Base-by-base conservation (phyloP, 2,888 invertebrate species). In the Mimas tiliae region DNA sequence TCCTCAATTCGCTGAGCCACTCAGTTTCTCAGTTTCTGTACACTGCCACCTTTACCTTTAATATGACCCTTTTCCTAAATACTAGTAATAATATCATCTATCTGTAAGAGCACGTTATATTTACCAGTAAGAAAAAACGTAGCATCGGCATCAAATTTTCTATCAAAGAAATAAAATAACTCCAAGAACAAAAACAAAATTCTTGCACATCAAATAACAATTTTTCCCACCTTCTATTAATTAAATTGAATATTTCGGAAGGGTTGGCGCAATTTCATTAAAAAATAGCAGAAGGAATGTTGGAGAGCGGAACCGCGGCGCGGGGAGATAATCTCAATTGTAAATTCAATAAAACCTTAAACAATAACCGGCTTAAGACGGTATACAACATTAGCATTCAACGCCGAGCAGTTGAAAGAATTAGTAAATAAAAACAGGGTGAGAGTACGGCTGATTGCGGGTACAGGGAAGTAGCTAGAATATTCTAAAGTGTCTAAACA, bases 281-380 rank as follows among this genome's bases (percentile, higher is more conserved):
- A 82, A 81, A 85, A 79, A 72, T 81, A 79, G 77, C 74, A 75
- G 70, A 65, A 69, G 68, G 69, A 70, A 67, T 69, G 45, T 66
- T 73, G 72, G 64, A 42, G 66, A 65, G 64, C 62, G 68, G 66
- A 67, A 67, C 65, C 65, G 66, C 65, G 63, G 73, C 65, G 69
- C 50, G 70, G 78, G 75, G 77, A 77, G 80, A 79, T 86, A 82
- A 87, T 87, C 81, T 76, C 74, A 78, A 85, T 84, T 84, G 83
- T 80, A 79, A 78, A 85, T 83, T 84, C 80, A 86, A 86, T 84
- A 83, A 86, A 81, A 86, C 79, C 79, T 82, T 75, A 81, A 82
- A 89, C 88, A 89, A 89, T 86, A 85, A 88, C 80, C 72, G 75
- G 76, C 75, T 86, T 79, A 79, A 71, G 70, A 68, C 77, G 76